A percentile compares a stretch with the other conserved stretches of the same genome.
Evolutionary conservation across 2,888 invertebrate genomes (phyloP).

Genomic region (Rhopalosiphum nymphaeae): DNA sequence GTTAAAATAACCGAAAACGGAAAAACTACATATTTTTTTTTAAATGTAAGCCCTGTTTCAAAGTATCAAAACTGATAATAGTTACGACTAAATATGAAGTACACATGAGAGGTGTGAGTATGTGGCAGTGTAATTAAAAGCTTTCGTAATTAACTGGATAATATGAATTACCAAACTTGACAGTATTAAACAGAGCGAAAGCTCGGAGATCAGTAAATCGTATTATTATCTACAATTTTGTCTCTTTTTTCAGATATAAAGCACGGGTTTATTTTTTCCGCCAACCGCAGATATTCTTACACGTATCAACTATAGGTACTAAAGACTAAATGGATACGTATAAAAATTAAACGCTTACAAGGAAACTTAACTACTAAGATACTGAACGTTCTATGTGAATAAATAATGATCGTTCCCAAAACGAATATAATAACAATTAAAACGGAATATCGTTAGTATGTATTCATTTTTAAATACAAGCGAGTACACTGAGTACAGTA

Average conservation of each 20-base stretch:
- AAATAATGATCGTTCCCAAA: not conserved
- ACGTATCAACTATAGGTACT: not conserved
- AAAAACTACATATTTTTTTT: too few species aligned
- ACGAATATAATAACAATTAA: not conserved
- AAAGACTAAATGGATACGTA: not conserved
- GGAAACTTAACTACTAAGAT: not conserved
- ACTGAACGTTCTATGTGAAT: not conserved
- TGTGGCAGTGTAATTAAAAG: not conserved
- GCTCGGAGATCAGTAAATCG: not conserved
- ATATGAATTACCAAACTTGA: not conserved
- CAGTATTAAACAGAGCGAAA: not conserved
- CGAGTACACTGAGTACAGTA: not conserved
- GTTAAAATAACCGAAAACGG: too few species aligned
- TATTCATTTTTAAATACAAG: not conserved
- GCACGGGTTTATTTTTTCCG: too few species aligned
- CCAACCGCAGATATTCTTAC: not conserved
- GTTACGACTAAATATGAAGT: not conserved
- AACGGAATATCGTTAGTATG: not conserved
- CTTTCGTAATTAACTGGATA: not conserved
- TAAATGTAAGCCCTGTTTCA: not conserved
- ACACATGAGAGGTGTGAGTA: not conserved
- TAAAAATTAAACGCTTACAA: not conserved
- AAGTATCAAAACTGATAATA: not conserved
- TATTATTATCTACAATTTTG: not conserved
- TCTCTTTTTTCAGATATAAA: not conserved